Base-by-base conservation (phyloP, 2,797 vertebrate genomes). In the Brachyalestes nurse region DNA sequence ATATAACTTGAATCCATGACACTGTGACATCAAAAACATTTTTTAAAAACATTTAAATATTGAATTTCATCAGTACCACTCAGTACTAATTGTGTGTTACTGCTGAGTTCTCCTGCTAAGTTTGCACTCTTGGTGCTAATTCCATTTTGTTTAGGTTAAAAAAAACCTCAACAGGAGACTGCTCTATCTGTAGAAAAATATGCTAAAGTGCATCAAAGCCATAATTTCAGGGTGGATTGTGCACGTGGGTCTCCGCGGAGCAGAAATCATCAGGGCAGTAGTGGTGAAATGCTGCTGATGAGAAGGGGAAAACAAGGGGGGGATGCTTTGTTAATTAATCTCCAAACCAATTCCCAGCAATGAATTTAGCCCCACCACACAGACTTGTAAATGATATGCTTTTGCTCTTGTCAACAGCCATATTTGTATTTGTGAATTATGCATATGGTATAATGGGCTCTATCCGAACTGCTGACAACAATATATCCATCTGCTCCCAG, bases 371-470 rank as follows among this genome's bases (percentile, higher is more conserved):
- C 80, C 78, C 75, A 73, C 78, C 83, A 84, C 78, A 83, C 82
- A 76, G 67, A 83, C 85, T 84, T 84, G 85, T 85, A 87, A 80
- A 89, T 85, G 62, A 83, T 87, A 84, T 80, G 85, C 84, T 82
- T 84, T 81, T 82, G 74, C 78, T 84, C 77, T 77, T 85, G 82
- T 87, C 87, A 89, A 88, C 87, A 88, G 81, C 72, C 72, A 84
- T 86, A 88, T 89, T 87, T 88, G 85, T 87, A 83, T 87, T 84
- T 87, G 82, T 88, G 88, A 88, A 87, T 86, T 83, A 87, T 88
- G 81, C 85, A 87, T 87, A 87, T 40, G 72, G 72, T 76, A 83
- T 80, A 89, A 87, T 82, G 78, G 69, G 72, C 82, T 78, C 78
- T 64, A 78, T 87, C 82, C 72, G 77, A 89, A 82, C 72, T 89